Base-by-base conservation (phyloP, 2,113 vertebrate species). In the Pygoscelis adeliae region DNA sequence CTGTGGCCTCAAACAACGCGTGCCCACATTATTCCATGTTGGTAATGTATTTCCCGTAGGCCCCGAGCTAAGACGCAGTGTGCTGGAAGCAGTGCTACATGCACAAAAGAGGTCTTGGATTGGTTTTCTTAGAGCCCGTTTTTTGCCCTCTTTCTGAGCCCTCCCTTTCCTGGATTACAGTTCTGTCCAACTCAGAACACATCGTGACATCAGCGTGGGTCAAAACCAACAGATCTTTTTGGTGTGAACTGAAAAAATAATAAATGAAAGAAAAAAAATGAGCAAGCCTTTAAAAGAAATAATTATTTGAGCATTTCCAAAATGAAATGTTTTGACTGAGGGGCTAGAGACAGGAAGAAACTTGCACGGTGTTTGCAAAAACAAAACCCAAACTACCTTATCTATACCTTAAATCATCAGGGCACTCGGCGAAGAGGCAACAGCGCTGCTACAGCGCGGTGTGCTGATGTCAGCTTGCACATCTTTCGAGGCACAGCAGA, bases 311-410 rank as follows among this genome's bases (percentile, higher is more conserved):
- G 20, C n/a, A 38, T 80, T 80, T 71, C 40, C 40, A 56, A 62
- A 81, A 66, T 58, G 30, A 52, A 56, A 58, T 77, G 47, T 89
- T 95, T 89, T 88, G 80, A 77, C 63, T 52, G 34, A 72, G 46
- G 40, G 18, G 32, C 8, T 49, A 53, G 18, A 84, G 23, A 15
- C 12, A 27, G 84, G 74, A 91, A 91, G 88, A 77, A 84, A 71
- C 58, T 77, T 56, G 8, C 26, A 27, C 0, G 2, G 34, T 32
- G 30, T 66, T 83, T 72, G 18, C 32, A 61, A 63, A 90, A 93
- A 29, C 32, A 70, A 81, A 42, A 2, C 65, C 58, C 40, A n/a
- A 40, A 40, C 29, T 76, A 26, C 19, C n/a, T 93, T 72, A 71
- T 88, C 79, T 71, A 2, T 17, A 26, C 46, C 46, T 88, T 26